Evolutionary conservation across 2,113 vertebrate genomes (phyloP).

Genomic region (Hyperoodon ampullatus): DNA sequence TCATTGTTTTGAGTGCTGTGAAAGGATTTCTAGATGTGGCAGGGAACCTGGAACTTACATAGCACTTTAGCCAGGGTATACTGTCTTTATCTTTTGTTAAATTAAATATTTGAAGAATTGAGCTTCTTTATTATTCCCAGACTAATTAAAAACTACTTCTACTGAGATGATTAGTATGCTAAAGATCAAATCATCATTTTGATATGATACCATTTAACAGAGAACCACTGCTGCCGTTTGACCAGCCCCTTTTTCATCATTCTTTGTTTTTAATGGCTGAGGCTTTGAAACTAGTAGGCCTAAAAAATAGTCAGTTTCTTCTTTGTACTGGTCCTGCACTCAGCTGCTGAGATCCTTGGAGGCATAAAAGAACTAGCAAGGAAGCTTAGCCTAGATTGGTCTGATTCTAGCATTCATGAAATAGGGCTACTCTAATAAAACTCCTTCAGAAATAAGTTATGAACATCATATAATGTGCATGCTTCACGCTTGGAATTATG

Average conservation of each 20-base stretch:
- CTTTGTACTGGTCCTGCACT: background rate
- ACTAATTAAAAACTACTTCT: conserved; percentile 59
- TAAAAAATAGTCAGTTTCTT: background rate
- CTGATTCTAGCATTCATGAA: background rate
- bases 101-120: conserved; percentile 68
- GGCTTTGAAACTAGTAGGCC: background rate
- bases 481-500: background rate
- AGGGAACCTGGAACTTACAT: conserved; percentile 56
- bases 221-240: background rate
- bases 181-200: conserved; percentile 28
- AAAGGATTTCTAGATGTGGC: conserved; percentile 60
- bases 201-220: background rate
- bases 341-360: background rate
- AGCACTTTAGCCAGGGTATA: conserved; percentile 35
- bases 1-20: conserved; percentile 53
- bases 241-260: background rate
- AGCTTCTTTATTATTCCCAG: conserved; percentile 46
- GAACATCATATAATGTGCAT: background rate
- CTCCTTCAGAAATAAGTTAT: background rate
- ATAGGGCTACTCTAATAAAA: background rate
- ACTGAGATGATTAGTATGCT: conserved; percentile 50
- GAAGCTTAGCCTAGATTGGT: background rate
- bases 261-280: background rate
- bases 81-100: conserved; percentile 69
- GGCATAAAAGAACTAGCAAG: background rate